Conservation (phyloP, 1,140 invertebrate genomes). For the Camponotus pennsylvanicus region DNA sequence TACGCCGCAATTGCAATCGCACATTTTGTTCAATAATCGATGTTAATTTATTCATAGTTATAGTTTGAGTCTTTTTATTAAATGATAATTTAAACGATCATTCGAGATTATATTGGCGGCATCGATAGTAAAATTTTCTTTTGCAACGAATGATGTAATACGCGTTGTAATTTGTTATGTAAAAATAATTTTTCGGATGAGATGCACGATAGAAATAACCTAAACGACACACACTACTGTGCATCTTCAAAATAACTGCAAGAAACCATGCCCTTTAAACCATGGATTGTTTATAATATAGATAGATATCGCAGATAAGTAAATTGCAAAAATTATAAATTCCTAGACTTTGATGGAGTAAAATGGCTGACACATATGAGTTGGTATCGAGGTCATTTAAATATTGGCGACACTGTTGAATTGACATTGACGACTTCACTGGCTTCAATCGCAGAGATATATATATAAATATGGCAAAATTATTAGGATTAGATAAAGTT, state of each 20-base stretch:
- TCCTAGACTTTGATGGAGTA: background rate
- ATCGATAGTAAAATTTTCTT: background rate
- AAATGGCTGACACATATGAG: background rate
- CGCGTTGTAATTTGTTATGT: background rate
- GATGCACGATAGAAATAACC: background rate
- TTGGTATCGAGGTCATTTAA: background rate
- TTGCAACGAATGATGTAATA: background rate
- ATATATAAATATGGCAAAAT: constrained; percentile 84
- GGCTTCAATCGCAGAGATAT: background rate
- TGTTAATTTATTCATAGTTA: constrained; percentile 44
- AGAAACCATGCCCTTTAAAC: background rate
- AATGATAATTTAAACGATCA: background rate
- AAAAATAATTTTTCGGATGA: background rate
- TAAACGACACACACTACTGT: background rate
- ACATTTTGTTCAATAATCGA: constrained; percentile 31
- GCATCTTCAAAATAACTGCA: background rate
- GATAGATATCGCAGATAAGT: background rate
- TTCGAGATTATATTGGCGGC: background rate
- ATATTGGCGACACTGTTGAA: constrained; percentile 2
- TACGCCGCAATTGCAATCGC: constrained; percentile 34
- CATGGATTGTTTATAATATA: background rate
- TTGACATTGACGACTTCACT: background rate
- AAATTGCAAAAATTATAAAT: background rate
- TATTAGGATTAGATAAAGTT: constrained; percentile 92
- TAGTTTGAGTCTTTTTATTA: background rate